Conservation (phyloP, 2,888 invertebrate genomes). For the Schizaphis graminum region DNA sequence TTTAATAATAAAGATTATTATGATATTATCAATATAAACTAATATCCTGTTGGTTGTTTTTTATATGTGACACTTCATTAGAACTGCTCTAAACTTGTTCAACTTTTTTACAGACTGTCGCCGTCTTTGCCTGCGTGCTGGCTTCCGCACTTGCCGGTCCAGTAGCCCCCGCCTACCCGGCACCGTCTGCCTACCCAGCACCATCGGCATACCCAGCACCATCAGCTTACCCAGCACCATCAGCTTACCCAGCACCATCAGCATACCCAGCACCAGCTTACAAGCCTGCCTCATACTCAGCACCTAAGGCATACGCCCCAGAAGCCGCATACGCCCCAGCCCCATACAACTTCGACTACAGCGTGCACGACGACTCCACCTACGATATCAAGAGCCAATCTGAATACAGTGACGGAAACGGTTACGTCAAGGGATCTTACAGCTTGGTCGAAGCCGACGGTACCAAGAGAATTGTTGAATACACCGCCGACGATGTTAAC, state of each 20-base stretch:
- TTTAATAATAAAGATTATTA: background rate
- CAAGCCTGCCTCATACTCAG: slow-evolving; percentile 60
- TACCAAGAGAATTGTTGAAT: slow-evolving; percentile 64
- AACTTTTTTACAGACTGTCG: slow-evolving; percentile 18
- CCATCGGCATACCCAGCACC: slow-evolving; percentile 52
- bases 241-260: slow-evolving; percentile 27
- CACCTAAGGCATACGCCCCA: slow-evolving; percentile 57
- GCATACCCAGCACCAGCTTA: slow-evolving; percentile 58
- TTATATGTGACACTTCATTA: background rate
- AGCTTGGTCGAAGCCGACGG: slow-evolving; percentile 60
- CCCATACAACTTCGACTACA: slow-evolving; percentile 63
- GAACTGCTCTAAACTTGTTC: background rate
- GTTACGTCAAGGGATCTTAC: slow-evolving; percentile 63
- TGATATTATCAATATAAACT: background rate
- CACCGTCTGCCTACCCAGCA: slow-evolving; percentile 52
- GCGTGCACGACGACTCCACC: slow-evolving; percentile 49
- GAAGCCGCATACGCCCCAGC: slow-evolving; percentile 57
- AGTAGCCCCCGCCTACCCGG: slow-evolving; percentile 62
- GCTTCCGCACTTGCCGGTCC: slow-evolving; percentile 58
- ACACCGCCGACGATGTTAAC: slow-evolving; percentile 63
- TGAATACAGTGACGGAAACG: slow-evolving; percentile 63
- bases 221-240: slow-evolving; percentile 40
- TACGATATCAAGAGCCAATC: slow-evolving; percentile 61
- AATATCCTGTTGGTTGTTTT: background rate
- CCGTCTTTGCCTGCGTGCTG: slow-evolving; percentile 58